A percentile compares a stretch with the other conserved stretches of the same genome.
Conservation (phyloP, 2,888 invertebrate genomes). For the Ophion ventricosus region DNA sequence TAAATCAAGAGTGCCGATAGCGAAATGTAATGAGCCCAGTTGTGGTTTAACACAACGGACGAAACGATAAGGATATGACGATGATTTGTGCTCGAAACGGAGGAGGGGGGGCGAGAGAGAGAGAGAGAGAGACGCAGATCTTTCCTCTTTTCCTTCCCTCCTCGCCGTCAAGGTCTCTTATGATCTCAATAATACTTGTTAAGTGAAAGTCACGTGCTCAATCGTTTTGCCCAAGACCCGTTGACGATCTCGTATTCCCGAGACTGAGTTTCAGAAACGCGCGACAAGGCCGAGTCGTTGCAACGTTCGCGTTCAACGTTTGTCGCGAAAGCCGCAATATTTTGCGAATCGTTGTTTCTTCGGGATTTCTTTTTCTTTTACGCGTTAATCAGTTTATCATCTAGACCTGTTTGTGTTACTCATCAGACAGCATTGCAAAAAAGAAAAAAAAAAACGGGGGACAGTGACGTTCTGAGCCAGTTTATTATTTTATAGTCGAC, state of each 20-base stretch:
- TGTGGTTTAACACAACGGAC: conserved; percentile 32
- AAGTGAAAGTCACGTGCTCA: conserved; percentile 78
- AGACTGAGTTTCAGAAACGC: conserved; percentile 37
- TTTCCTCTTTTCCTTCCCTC: conserved; percentile 16
- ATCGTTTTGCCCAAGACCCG: conserved; percentile 29
- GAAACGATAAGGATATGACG: conserved; percentile 47
- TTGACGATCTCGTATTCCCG: conserved; percentile 39
- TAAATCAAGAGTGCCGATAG: conserved; percentile 33
- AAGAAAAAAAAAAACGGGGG: not conserved
- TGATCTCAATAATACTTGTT: conserved; percentile 63
- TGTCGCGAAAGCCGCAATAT: not conserved
- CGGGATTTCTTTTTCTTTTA: not conserved
- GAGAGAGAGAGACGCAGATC: conserved; percentile 3
- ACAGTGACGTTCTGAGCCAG: not conserved
- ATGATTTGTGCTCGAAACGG: conserved; percentile 15
- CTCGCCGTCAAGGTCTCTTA: conserved; percentile 71
- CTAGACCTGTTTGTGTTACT: not conserved
- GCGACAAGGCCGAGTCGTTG: conserved; percentile 19
- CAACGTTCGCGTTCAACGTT: not conserved
- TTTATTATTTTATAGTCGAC: not conserved
- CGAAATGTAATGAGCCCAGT: conserved; percentile 34
- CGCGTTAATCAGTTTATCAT: not conserved
- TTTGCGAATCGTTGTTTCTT: not conserved
- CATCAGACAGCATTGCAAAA: not conserved
- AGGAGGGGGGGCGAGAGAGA: not conserved